A percentile compares a stretch with the other conserved stretches of the same genome.
Conservation (phyloP, 2,888 invertebrate species). For the Pherbina coryleti region DNA sequence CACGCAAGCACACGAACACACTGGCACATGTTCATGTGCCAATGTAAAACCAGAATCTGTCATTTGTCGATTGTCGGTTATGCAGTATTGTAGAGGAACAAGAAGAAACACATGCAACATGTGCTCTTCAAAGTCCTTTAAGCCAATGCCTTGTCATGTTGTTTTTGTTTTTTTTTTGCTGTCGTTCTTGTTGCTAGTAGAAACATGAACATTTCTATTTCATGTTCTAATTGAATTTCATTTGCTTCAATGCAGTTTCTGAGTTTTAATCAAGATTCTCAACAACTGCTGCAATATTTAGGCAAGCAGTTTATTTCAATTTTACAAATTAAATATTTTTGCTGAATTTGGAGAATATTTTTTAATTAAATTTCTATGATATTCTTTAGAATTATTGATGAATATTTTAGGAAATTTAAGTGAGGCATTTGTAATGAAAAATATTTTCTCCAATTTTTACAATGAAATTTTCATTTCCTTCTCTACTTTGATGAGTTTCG, state of each 20-base stretch:
- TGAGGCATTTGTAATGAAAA: too few relatives aligned
- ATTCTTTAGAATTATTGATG: neutral
- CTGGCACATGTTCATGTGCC: neutral
- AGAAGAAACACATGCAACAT: neutral
- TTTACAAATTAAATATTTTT: neutral
- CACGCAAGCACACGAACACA: neutral
- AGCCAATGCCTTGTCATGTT: too few relatives aligned
- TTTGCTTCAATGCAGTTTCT: slow-evolving; percentile 19
- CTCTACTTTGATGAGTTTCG: too few relatives aligned
- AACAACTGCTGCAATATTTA: neutral
- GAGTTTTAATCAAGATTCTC: slow-evolving; percentile 14
- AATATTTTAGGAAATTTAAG: neutral
- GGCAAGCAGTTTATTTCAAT: neutral
- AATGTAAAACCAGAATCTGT: neutral
- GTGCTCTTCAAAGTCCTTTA: too few relatives aligned
- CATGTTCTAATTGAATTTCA: slow-evolving; percentile 28
- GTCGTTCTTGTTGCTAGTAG: neutral
- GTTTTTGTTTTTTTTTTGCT: neutral
- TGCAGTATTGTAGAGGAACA: neutral
- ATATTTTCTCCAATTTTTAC: too few relatives aligned
- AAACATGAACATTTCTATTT: slow-evolving; percentile 5
- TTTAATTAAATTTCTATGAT: neutral
- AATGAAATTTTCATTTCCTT: too few relatives aligned
- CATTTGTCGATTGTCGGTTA: neutral
- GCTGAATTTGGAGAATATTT: neutral